Base-by-base conservation (phyloP, 2,113 vertebrate species). In the Tetrax tetrax region DNA sequence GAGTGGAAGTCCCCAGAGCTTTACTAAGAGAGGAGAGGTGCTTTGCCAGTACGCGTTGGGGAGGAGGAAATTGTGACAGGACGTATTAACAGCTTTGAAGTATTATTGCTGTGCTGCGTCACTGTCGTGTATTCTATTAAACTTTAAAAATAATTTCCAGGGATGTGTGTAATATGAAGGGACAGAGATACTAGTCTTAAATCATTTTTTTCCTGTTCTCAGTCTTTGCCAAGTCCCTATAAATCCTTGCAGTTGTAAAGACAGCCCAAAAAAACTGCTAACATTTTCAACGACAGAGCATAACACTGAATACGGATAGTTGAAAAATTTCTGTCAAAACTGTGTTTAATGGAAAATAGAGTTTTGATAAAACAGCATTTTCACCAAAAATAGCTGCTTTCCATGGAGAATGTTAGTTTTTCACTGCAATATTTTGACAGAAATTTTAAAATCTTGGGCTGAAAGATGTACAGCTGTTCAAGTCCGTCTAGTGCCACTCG, bases 301-400 rank as follows among this genome's bases (percentile, higher is more conserved):
- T 84, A 93, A 93, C 96, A 93, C 90, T 93, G 96, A 95, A 83
- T 96, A 93, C 91, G 90, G 90, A 66, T 57, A 91, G 79, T 70
- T 92, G 95, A 89, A 96, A 87, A 96, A 70, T 83, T 83, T 96
- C 92, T 96, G 90, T 96, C 95, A 92, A 94, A 97, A 95, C 95
- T 96, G 91, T 95, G 83, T 95, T 95, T 94, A 93, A 96, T 96
- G 92, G 88, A 90, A 96, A 96, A 95, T 88, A 91, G 85, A 88
- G 71, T 86, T 96, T 96, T 93, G 88, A 95, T 95, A 92, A 96
- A 97, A 96, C 86, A 95, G 88, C 90, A 93, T 96, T 96, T 96
- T 64, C 64, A 80, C 83, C 20, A 9, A 91, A 96, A 94, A 95
- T 96, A 93, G 83, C 92, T 96, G 75, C 68, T 79, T 96, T 92